Evolutionary conservation across 2,797 vertebrate genomes (phyloP), one percentile per base, ranked within the genome.

Genomic region (Synanceia verrucosa): DNA sequence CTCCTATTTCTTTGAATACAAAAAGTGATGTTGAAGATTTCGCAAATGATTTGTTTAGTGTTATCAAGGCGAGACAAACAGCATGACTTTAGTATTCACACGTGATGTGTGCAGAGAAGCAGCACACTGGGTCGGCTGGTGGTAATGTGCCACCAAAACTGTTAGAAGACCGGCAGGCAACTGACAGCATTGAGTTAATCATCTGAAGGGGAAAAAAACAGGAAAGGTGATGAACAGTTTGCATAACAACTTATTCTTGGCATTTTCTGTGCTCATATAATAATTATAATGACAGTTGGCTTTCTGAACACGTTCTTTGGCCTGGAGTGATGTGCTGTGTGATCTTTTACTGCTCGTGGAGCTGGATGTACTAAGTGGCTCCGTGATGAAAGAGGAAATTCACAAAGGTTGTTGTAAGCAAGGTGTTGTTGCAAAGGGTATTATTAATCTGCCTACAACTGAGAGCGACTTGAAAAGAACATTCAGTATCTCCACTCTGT

Each of bases 361-460:
- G 65, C 39, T 31, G 51, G 53, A 31, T 64, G 31, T 28, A 64
- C 51, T 43, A 63, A 86, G 58, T 46, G 59, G n/a, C 47, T 76
- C 31, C 1, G n/a, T 65, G 77, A 65, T 31, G 46, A 64, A 58
- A 67, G 41, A 66, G 34, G 10, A 73, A 65, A 64, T 59, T 59
- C 63, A 39, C 26, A 70, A 51, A 66, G 41, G 74, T 58, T 74
- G 37, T 52, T 51, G 33, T 50, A 18, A 73, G 34, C 24, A 36
- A 67, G 56, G 31, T 68, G 73, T 53, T 60, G 50, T 52, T 28
- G 33, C 36, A 41, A 14, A 19, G 14, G 12, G 16, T 58, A 41
- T 78, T 72, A 43, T 43, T 66, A 70, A 65, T 68, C 59, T 69
- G 44, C 28, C 52, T 24, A 13, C 34, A 70, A 31, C 76, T 61